Percentiles rank a stretch among this genome's conserved stretches.
These are phyloP conservation scores for Sericinus montela DNA, from an alignment of 2,888 invertebrate genomes.

Conservation along the genomic window DNA sequence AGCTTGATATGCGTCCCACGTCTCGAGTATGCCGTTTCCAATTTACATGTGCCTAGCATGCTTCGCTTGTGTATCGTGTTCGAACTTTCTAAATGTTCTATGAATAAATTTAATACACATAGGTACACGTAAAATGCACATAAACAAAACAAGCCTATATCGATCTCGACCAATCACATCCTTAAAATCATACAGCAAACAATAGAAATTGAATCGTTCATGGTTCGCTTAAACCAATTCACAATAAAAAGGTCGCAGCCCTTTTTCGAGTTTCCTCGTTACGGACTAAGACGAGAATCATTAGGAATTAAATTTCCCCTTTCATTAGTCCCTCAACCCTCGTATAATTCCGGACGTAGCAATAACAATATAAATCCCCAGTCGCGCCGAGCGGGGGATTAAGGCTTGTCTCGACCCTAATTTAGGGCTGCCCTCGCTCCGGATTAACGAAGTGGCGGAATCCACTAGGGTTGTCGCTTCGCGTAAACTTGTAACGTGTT, in stretches of 20 bases:
- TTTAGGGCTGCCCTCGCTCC: constrained; percentile 78
- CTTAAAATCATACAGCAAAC: constrained; percentile 43
- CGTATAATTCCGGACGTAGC: constrained; percentile 80
- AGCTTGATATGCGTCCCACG: constrained; percentile 42
- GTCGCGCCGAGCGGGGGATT: constrained; percentile 79
- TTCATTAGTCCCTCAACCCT: constrained; percentile 80
- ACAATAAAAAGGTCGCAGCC: constrained; percentile 74
- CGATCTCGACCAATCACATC: constrained; percentile 26
- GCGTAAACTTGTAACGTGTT: constrained; percentile 79
- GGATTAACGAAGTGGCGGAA: constrained; percentile 79
- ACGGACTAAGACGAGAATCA: constrained; percentile 79
- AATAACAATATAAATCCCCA: constrained; percentile 80
- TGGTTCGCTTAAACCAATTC: constrained; percentile 61
- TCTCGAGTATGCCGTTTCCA: constrained; percentile 41
- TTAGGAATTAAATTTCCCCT: constrained; percentile 80
- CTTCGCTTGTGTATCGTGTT: constrained; percentile 52
- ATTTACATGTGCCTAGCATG: constrained; percentile 71
- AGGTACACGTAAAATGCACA: no score
- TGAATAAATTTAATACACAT: constrained; percentile 51
- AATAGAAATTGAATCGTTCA: constrained; percentile 47
- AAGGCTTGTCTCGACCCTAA: constrained; percentile 80
- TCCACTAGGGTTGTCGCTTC: constrained; percentile 78
- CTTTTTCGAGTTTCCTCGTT: constrained; percentile 79
- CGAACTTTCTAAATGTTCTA: constrained; percentile 72
- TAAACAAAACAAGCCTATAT: constrained; percentile 31